A percentile compares a stretch with the other conserved stretches of the same genome.
phyloP scores from a whole-genome alignment of 2,797 vertebrate species.

The Ctenopoma kingsleyae region DNA sequence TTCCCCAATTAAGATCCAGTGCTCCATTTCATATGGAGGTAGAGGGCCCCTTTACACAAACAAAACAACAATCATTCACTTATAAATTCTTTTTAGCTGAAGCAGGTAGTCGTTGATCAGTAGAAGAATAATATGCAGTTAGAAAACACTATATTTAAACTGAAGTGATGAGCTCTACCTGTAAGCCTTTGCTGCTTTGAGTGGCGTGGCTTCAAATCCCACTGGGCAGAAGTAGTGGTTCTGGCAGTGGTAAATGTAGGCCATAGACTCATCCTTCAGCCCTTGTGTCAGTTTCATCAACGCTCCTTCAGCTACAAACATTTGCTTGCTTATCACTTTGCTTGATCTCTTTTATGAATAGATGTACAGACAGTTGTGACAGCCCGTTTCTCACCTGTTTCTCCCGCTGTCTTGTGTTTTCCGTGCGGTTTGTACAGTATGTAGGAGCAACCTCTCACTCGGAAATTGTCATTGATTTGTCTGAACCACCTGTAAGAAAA shows the following conservation, averaged over 20 bases:
- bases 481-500: slow-evolving; percentile 92
- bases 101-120: not conserved
- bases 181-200: slow-evolving; percentile 95
- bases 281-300: slow-evolving; percentile 93
- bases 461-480: slow-evolving; percentile 97
- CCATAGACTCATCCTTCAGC: slow-evolving; percentile 94
- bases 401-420: slow-evolving; percentile 98
- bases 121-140: not conserved
- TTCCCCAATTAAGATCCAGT: slow-evolving; percentile 98
- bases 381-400: slow-evolving; percentile 89
- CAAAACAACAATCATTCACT: not conserved
- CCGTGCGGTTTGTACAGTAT: slow-evolving; percentile 98
- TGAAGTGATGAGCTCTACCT: slow-evolving; percentile 79
- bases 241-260: slow-evolving; percentile 99
- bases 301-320: slow-evolving; percentile 90
- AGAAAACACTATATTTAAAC: not conserved
- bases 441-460: slow-evolving; percentile 96
- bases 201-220: slow-evolving; percentile 96
- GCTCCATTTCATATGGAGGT: slow-evolving; percentile 91
- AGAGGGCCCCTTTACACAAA: slow-evolving; percentile 85
- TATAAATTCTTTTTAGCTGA: not conserved
- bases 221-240: slow-evolving; percentile 99
- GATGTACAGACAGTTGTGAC: not conserved
- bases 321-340: not conserved
- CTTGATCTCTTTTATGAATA: not conserved